Percentiles rank a stretch among this genome's conserved stretches.
phyloP scores from a whole-genome alignment of 1,140 invertebrate species.

The Venustaconcha ellipsiformis region DNA sequence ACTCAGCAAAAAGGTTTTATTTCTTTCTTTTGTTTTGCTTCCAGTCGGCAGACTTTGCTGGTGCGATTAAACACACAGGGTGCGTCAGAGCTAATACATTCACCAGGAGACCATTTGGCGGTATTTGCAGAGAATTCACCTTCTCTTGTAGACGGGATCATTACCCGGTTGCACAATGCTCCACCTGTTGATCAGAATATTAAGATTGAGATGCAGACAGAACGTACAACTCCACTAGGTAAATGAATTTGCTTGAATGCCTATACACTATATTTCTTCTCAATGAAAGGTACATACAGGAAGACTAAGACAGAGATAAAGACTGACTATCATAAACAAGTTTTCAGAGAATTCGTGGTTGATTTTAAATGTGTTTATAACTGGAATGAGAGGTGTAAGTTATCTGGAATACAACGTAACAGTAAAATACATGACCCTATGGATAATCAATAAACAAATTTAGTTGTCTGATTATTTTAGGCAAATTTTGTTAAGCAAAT shows the following conservation, averaged over 20 bases:
- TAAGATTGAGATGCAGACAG: conserved; percentile 87
- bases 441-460: no score
- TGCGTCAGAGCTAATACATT: conserved; percentile 73
- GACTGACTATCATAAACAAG: not conserved
- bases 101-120: conserved; percentile 93
- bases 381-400: no score
- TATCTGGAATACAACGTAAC: no score
- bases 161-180: conserved; percentile 76
- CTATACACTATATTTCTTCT: no score
- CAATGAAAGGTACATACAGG: no score
- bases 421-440: no score
- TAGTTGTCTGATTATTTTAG: no score
- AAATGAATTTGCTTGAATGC: not conserved
- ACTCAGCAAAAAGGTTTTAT: no score
- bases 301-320: no score
- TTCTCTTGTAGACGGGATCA: conserved; percentile 84
- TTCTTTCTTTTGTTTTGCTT: not conserved
- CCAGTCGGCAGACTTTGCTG: conserved; percentile 75
- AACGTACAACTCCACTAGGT: conserved; percentile 77
- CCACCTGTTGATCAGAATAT: conserved; percentile 81
- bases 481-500: no score
- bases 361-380: not conserved
- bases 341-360: not conserved
- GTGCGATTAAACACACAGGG: conserved; percentile 70
- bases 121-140: conserved; percentile 87